Conservation (phyloP, 2,888 invertebrate genomes). For the Fabriciana adippe region DNA sequence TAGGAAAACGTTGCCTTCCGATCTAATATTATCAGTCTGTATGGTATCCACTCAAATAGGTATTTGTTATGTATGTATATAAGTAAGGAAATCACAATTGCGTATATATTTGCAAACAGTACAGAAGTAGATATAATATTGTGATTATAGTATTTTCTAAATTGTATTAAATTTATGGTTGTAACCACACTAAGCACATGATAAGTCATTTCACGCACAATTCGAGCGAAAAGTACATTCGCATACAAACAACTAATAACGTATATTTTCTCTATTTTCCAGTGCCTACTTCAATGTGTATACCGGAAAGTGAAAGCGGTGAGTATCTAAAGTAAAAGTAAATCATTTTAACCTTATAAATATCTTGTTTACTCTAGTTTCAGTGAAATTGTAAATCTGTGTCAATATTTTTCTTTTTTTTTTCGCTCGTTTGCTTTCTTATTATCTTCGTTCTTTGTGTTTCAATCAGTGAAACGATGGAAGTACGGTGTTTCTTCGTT, state of each 20-base stretch:
- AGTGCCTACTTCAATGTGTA: conserved; percentile 90
- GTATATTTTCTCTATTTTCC: conserved; percentile 58
- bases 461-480: neutral
- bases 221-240: conserved; percentile 14
- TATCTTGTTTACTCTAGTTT: conserved; percentile 23
- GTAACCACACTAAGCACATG: neutral
- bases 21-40: too few species aligned
- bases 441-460: neutral
- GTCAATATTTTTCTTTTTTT: conserved; percentile 18
- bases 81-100: too few species aligned
- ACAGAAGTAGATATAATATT: neutral
- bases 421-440: conserved; percentile 3
- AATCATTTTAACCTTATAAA: conserved; percentile 22
- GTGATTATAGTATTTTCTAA: neutral
- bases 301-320: conserved; percentile 90
- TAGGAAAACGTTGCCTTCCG: too few species aligned
- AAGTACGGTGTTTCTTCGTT: neutral
- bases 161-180: neutral
- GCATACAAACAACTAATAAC: conserved; percentile 4
- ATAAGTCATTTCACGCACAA: conserved; percentile 26
- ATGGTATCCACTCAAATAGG: too few species aligned
- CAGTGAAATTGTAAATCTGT: conserved; percentile 14
- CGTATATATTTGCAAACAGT: too few species aligned
- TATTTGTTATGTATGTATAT: too few species aligned
- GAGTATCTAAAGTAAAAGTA: conserved; percentile 62